Percentiles rank a stretch among this genome's conserved stretches.
These are phyloP conservation scores for Urophycis tenuis DNA, from an alignment of 2,797 vertebrate genomes.

Conservation along the genomic window DNA sequence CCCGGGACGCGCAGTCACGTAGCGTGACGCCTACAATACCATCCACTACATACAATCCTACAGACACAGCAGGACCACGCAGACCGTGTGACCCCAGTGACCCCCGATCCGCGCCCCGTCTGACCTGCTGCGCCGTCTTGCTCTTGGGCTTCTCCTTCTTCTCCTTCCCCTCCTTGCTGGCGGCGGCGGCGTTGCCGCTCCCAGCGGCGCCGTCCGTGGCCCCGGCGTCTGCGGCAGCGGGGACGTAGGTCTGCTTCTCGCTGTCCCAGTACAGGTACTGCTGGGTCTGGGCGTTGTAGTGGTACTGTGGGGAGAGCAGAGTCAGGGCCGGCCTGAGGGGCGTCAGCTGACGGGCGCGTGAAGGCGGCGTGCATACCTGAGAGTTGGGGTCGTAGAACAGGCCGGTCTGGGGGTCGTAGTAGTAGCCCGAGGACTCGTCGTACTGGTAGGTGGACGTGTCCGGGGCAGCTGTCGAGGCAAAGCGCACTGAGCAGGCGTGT, in stretches of 20 bases:
- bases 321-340: neutral
- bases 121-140: slow-evolving; percentile 96
- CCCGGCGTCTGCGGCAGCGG: slow-evolving; percentile 66
- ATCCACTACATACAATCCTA: too few species aligned
- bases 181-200: slow-evolving; percentile 20
- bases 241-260: slow-evolving; percentile 89
- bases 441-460: slow-evolving; percentile 97
- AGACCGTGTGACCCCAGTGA: neutral
- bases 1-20: neutral
- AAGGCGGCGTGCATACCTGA: slow-evolving; percentile 68
- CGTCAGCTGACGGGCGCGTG: neutral
- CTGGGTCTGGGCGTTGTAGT: slow-evolving; percentile 96
- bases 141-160: slow-evolving; percentile 98
- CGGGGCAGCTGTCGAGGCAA: slow-evolving; percentile 71
- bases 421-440: slow-evolving; percentile 96
- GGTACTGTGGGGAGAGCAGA: slow-evolving; percentile 75
- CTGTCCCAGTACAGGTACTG: slow-evolving; percentile 98
- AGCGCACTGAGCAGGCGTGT: neutral
- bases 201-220: slow-evolving; percentile 44
- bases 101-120: neutral
- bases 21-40: neutral
- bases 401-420: slow-evolving; percentile 90
- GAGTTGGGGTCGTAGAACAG: slow-evolving; percentile 96
- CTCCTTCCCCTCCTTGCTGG: slow-evolving; percentile 81
- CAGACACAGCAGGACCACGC: neutral